These are phyloP conservation scores for Cepaea nemoralis DNA, from an alignment of 1,140 invertebrate species.

Conservation along the genomic window DNA sequence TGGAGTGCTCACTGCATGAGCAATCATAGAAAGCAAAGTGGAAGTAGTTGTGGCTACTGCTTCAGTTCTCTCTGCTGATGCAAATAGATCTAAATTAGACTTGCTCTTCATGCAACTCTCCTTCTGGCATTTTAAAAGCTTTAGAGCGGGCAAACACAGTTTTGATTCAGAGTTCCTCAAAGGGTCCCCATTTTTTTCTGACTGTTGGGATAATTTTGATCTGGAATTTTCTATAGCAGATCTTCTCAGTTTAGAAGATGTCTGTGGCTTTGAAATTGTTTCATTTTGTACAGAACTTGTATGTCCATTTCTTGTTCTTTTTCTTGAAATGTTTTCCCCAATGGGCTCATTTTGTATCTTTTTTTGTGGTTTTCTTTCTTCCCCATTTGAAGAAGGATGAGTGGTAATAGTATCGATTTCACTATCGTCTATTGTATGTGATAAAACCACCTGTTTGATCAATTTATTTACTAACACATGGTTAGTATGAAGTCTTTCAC, in stretches of 20 bases:
- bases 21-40: slow-evolving; percentile 3
- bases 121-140: not conserved
- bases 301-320: not conserved
- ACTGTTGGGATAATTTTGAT: not conserved
- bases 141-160: not conserved
- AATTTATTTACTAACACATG: not conserved
- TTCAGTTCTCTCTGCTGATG: not conserved
- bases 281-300: not conserved
- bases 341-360: not conserved
- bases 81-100: not conserved
- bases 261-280: not conserved
- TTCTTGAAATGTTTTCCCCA: not conserved
- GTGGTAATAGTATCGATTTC: not conserved
- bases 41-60: not conserved
- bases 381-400: not conserved
- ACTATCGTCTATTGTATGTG: not conserved
- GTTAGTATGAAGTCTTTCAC: not conserved
- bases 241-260: not conserved
- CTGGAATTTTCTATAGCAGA: not conserved
- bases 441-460: not conserved
- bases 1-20: slow-evolving; percentile 1
- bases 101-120: not conserved
- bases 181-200: not conserved
- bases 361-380: not conserved
- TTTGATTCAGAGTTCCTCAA: not conserved